Evolutionary conservation across 92 coral and sea anemone species (phyloP).

Genomic region (Metridium senile): DNA sequence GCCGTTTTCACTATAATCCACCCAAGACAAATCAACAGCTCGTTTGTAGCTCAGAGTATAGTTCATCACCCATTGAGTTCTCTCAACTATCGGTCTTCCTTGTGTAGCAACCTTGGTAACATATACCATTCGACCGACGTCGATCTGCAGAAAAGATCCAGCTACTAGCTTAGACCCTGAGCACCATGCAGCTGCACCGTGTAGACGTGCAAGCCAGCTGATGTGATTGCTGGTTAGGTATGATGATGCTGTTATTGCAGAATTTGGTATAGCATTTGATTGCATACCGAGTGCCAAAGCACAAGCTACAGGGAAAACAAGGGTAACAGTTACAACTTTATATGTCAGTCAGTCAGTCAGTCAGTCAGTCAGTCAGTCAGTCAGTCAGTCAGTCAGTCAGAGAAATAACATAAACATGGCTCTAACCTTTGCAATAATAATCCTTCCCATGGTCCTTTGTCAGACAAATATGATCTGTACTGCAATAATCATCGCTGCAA

Average conservation of each 20-base stretch:
- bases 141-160: conserved; percentile 9
- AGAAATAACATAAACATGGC: background rate
- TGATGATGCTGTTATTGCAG: conserved; percentile 18
- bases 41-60: conserved; percentile 3
- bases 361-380: no score
- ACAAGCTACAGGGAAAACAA: background rate
- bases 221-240: background rate
- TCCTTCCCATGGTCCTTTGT: background rate
- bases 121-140: background rate
- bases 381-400: background rate
- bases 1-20: background rate
- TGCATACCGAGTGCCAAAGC: conserved; percentile 9
- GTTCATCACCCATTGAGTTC: background rate
- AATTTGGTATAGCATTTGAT: conserved; percentile 8
- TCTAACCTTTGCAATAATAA: conserved; percentile 10
- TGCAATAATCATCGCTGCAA: conserved; percentile 14
- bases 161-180: background rate
- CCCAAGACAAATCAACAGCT: background rate
- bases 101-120: conserved; percentile 15
- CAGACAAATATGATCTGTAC: conserved; percentile 12
- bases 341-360: no score
- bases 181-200: background rate
- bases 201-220: conserved; percentile 6
- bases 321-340: background rate
- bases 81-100: background rate